Evolutionary conservation across 2,113 vertebrate species (phyloP).

Genomic region (Oncorhynchus kisutch): DNA sequence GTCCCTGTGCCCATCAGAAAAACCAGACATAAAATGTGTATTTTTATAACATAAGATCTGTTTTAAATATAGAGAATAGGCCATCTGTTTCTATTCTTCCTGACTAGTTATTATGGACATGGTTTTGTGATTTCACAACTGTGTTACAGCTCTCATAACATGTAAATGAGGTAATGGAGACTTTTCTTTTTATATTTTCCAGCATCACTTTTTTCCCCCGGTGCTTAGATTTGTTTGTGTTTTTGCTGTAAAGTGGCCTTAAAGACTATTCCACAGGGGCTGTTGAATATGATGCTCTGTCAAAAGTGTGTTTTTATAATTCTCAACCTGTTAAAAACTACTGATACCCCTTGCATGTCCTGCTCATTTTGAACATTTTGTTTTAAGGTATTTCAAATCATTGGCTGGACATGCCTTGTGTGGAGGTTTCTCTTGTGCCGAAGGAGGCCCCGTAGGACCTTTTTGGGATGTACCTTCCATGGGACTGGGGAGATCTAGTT

Average conservation of each 20-base stretch:
- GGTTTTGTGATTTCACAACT: neutral
- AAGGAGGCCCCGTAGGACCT: neutral
- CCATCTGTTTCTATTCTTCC: neutral
- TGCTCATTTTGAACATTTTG: constrained; percentile 25
- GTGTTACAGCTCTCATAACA: neutral
- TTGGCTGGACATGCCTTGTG: constrained; percentile 17
- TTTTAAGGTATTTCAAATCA: constrained; percentile 50
- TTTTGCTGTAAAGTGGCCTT: neutral
- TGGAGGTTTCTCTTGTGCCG: neutral
- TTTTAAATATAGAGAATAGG: neutral
- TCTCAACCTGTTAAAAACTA: constrained; percentile 4
- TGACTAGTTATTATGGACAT: neutral
- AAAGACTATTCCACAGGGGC: neutral
- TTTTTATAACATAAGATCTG: neutral
- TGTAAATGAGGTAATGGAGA: constrained; percentile 8
- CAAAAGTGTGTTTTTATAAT: neutral
- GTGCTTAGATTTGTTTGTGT: neutral
- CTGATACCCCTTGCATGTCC: constrained; percentile 25
- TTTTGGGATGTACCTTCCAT: too few species aligned
- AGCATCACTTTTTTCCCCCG: too few species aligned
- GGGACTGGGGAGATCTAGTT: neutral
- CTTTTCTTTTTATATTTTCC: constrained; percentile 28
- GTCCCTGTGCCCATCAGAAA: neutral
- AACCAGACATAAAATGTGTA: neutral
- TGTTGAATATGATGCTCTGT: neutral